phyloP scores from a whole-genome alignment of 2,888 invertebrate species.

The Machimus atricapillus region DNA sequence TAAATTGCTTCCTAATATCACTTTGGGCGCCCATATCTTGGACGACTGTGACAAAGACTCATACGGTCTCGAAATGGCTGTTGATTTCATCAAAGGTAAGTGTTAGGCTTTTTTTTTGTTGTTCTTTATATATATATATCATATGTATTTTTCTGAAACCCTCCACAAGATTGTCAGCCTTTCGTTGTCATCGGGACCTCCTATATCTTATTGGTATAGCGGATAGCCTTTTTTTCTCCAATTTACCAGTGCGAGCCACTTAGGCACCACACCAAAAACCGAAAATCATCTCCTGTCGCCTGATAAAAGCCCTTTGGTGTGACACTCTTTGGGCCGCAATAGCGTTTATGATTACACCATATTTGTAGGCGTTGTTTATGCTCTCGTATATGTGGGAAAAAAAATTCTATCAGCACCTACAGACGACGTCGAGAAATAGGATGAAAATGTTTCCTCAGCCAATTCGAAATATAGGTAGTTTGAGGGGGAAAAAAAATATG shows the following conservation, averaged over 20 bases:
- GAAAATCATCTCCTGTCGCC: not conserved
- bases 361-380: not conserved
- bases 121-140: too few relatives aligned
- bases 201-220: conserved; percentile 14
- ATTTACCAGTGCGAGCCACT: conserved; percentile 14
- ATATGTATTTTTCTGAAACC: not conserved
- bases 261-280: not conserved
- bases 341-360: conserved; percentile 23
- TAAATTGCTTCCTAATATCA: conserved; percentile 72
- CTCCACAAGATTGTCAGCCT: not conserved
- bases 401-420: conserved; percentile 16
- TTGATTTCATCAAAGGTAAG: conserved; percentile 91
- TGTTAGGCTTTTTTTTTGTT: not conserved
- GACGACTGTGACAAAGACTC: conserved; percentile 94
- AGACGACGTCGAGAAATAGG: not conserved
- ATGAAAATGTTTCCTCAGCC: not conserved
- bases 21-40: conserved; percentile 82
- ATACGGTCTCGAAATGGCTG: conserved; percentile 89
- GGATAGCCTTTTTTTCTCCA: conserved; percentile 21
- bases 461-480: not conserved
- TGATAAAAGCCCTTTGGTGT: not conserved
- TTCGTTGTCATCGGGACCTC: not conserved
- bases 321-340: not conserved
- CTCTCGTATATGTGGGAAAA: not conserved
- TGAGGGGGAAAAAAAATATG: not conserved